Conservation (phyloP, 2,888 invertebrate species). For the Cephus spinipes region DNA sequence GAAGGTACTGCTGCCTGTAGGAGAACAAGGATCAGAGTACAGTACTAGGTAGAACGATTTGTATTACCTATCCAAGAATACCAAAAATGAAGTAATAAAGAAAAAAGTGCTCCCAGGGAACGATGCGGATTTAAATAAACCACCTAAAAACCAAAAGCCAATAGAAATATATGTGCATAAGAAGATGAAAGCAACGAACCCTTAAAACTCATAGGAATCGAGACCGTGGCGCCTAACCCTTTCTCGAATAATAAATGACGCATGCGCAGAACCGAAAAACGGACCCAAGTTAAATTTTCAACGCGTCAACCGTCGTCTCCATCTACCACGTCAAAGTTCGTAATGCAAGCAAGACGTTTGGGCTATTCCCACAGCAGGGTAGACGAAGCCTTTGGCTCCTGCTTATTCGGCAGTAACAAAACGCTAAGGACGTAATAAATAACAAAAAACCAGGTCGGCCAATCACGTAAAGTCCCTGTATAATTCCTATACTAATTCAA, state of each 20-base stretch:
- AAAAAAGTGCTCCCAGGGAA: not conserved
- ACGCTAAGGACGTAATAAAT: not conserved
- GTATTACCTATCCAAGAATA: not conserved
- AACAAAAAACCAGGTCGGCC: not conserved
- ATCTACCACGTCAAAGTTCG: not conserved
- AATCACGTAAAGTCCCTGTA: too few species aligned
- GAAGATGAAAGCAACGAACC: not conserved
- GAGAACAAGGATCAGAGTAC: not conserved
- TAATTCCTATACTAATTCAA: too few species aligned
- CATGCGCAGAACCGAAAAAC: slow-evolving; percentile 38
- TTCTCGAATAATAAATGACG: slow-evolving; percentile 43
- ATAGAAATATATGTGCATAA: not conserved
- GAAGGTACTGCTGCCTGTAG: not conserved
- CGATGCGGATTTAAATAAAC: not conserved
- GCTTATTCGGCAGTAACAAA: not conserved
- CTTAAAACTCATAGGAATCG: not conserved
- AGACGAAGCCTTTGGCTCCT: not conserved
- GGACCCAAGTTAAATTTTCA: slow-evolving; percentile 50
- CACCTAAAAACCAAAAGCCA: not conserved
- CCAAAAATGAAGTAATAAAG: not conserved
- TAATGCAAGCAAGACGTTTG: not conserved
- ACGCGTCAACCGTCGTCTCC: slow-evolving; percentile 33
- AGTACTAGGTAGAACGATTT: not conserved
- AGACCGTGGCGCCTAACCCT: not conserved
- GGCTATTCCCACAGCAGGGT: not conserved